Evolutionary conservation across 1,140 invertebrate genomes (phyloP).

Genomic region (Aphelinus certus): DNA sequence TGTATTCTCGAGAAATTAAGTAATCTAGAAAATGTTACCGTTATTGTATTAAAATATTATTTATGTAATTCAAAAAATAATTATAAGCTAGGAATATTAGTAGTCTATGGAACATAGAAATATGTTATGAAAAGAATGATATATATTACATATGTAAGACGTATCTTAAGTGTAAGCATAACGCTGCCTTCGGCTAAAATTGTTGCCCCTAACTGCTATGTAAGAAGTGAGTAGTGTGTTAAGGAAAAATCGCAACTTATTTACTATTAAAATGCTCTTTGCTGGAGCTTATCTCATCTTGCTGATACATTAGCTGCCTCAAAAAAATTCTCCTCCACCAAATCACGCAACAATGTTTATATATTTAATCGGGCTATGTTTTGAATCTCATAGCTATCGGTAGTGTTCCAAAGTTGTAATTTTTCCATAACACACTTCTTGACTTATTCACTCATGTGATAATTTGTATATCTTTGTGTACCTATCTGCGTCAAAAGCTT

Average conservation of each 20-base stretch:
- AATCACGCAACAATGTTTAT: too few species aligned
- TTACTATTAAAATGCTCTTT: too few species aligned
- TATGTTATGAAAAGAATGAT: constrained; percentile 35
- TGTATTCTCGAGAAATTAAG: constrained; percentile 35
- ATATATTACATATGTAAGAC: constrained; percentile 34
- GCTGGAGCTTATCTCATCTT: too few species aligned
- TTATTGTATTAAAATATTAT: constrained; percentile 64
- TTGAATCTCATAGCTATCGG: too few species aligned
- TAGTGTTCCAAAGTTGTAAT: background rate
- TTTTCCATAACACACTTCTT: constrained; percentile 33
- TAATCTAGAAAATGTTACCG: constrained; percentile 59
- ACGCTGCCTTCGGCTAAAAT: constrained; percentile 64
- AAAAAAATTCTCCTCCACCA: too few species aligned
- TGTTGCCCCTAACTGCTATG: constrained; percentile 63
- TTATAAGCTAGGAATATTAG: background rate
- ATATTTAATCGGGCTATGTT: too few species aligned
- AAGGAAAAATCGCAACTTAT: constrained; percentile 4
- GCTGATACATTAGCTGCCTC: too few species aligned
- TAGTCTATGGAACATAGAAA: constrained; percentile 2
- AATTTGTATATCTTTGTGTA: constrained; percentile 64
- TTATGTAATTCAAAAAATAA: constrained; percentile 61
- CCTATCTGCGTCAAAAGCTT: constrained; percentile 48
- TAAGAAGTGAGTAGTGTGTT: constrained; percentile 54
- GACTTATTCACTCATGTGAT: constrained; percentile 64
- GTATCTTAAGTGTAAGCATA: constrained; percentile 56